A percentile compares a stretch with the other conserved stretches of the same genome.
Conservation (phyloP, 2,888 invertebrate species). For the Melieria crassipennis region DNA sequence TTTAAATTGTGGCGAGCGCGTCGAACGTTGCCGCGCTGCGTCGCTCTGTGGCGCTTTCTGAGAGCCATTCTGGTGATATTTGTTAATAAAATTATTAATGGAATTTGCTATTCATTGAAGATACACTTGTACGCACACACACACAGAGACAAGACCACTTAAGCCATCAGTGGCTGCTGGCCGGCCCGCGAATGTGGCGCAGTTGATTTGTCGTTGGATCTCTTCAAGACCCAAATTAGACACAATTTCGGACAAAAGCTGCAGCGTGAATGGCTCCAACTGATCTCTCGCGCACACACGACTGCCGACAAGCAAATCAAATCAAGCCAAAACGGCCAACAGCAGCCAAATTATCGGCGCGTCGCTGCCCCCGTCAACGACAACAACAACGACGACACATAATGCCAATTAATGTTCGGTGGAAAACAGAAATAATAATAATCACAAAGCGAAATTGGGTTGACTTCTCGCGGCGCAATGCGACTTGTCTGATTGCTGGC, state of each 20-base stretch:
- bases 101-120: conserved; percentile 26
- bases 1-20: conserved; percentile 12
- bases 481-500: conserved; percentile 42
- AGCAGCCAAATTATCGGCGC: too few relatives aligned
- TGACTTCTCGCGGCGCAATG: conserved; percentile 46
- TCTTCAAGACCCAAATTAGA: conserved; percentile 31
- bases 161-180: conserved; percentile 4
- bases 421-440: conserved; percentile 43
- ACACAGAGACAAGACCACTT: conserved; percentile 6
- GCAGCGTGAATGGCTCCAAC: background rate
- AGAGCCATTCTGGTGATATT: conserved; percentile 6
- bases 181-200: conserved; percentile 4
- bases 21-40: too few relatives aligned
- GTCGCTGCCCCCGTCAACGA: too few relatives aligned
- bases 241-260: conserved; percentile 18
- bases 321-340: too few relatives aligned
- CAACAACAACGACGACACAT: too few relatives aligned
- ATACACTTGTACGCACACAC: background rate
- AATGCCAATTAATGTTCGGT: too few relatives aligned
- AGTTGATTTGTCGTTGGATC: conserved; percentile 2
- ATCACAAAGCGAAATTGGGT: conserved; percentile 53
- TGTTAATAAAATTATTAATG: conserved; percentile 27
- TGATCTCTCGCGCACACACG: conserved; percentile 8
- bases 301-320: conserved; percentile 19
- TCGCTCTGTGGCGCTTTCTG: conserved; percentile 9